Percentiles rank a stretch among this genome's conserved stretches.
These are phyloP conservation scores for Eurypyga helias DNA, from an alignment of 2,113 vertebrate genomes.

Conservation along the genomic window DNA sequence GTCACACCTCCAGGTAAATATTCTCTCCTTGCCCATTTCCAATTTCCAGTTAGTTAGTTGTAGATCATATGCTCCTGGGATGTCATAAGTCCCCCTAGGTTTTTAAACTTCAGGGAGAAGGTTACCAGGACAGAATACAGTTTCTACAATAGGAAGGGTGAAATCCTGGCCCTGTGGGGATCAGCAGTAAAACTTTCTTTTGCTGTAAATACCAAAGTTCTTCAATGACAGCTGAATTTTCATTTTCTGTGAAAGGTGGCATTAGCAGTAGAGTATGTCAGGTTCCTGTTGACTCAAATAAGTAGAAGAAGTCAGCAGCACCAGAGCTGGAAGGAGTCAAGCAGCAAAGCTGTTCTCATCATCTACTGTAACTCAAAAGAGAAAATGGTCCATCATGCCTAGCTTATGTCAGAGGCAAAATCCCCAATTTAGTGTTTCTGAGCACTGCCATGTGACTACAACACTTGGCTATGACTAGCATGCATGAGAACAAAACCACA, in stretches of 20 bases:
- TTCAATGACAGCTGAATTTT: background rate
- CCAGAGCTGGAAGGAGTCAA: background rate
- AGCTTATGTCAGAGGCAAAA: background rate
- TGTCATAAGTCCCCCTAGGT: accelerated
- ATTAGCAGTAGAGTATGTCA: background rate
- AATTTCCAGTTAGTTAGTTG: background rate
- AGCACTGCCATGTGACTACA: background rate
- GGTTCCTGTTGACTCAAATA: background rate
- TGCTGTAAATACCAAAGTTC: background rate
- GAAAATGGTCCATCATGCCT: background rate
- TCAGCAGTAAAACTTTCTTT: background rate
- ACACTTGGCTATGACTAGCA: background rate
- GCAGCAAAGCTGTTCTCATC: background rate
- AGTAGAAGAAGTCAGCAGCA: background rate
- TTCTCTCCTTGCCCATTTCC: background rate
- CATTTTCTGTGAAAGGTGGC: background rate
- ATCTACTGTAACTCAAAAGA: background rate
- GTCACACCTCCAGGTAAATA: background rate
- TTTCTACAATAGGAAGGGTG: background rate
- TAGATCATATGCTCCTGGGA: background rate
- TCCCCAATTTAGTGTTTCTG: background rate
- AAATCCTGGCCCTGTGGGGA: background rate
- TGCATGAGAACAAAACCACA: background rate
- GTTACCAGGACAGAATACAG: background rate
- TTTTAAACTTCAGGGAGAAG: background rate